These are phyloP conservation scores for Salmo trutta DNA, from an alignment of 2,797 vertebrate species.

Conservation along the genomic window DNA sequence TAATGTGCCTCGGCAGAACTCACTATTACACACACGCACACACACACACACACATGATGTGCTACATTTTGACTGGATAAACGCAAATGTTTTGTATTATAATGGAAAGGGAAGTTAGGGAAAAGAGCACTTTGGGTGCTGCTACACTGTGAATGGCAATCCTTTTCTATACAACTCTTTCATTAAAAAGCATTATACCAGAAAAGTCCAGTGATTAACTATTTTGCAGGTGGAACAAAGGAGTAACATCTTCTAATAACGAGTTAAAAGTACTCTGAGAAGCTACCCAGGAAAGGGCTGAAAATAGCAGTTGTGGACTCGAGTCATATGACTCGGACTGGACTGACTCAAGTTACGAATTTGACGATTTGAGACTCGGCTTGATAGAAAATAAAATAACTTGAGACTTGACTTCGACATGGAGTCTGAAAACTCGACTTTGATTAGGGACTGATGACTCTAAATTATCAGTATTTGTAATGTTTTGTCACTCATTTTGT, in stretches of 20 bases:
- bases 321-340: too few species aligned
- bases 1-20: not conserved
- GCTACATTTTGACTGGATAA: not conserved
- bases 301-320: too few species aligned
- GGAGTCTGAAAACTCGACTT: too few species aligned
- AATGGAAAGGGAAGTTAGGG: not conserved
- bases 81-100: not conserved
- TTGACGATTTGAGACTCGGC: too few species aligned
- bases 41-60: not conserved
- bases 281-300: too few species aligned
- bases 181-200: not conserved
- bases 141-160: not conserved
- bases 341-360: too few species aligned
- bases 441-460: too few species aligned
- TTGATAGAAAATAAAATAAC: too few species aligned
- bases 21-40: too few species aligned
- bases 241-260: not conserved
- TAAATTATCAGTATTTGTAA: too few species aligned
- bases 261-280: constrained; percentile 1
- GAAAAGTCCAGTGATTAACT: not conserved
- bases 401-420: too few species aligned
- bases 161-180: not conserved
- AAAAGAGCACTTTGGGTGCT: not conserved
- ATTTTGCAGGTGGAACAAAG: constrained; percentile 31
- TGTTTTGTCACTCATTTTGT: too few species aligned